Percentiles rank a stretch among this genome's conserved stretches.
phyloP scores from a whole-genome alignment of 2,797 vertebrate genomes.

The Sebastes cheni region DNA sequence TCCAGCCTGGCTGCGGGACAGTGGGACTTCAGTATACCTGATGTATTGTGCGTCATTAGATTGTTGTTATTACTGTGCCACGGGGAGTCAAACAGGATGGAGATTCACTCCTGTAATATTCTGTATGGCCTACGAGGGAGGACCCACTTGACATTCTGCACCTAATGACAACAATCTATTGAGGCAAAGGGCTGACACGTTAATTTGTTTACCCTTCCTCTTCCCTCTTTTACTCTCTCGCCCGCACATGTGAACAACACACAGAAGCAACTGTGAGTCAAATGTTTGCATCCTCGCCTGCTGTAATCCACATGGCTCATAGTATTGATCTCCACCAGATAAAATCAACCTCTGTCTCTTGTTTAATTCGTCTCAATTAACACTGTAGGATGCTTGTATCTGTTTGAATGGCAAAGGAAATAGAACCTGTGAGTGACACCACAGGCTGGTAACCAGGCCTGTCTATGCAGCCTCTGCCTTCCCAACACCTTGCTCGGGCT shows the following conservation, averaged over 20 bases:
- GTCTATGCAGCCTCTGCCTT: slow-evolving; percentile 10
- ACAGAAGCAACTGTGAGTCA: slow-evolving; percentile 17
- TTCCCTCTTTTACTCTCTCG: slow-evolving; percentile 20
- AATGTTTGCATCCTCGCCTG: slow-evolving; percentile 47
- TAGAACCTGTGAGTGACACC: slow-evolving; percentile 24
- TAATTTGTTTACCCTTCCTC: slow-evolving; percentile 69
- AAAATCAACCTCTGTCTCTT: slow-evolving; percentile 48
- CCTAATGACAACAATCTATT: slow-evolving; percentile 79
- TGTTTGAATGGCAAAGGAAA: slow-evolving; percentile 30
- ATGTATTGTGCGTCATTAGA: slow-evolving; percentile 79
- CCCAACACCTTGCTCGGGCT: slow-evolving; percentile 42
- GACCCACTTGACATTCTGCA: slow-evolving; percentile 75
- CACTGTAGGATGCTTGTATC: slow-evolving; percentile 20
- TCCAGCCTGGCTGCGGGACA: slow-evolving; percentile 69
- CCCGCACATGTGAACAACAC: slow-evolving; percentile 27
- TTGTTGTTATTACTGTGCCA: slow-evolving; percentile 82
- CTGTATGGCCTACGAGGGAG: slow-evolving; percentile 65
- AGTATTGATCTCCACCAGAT: slow-evolving; percentile 60
- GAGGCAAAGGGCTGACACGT: slow-evolving; percentile 62
- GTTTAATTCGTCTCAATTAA: slow-evolving; percentile 68
- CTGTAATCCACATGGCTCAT: slow-evolving; percentile 38
- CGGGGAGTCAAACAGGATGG: slow-evolving; percentile 76
- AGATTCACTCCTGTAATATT: slow-evolving; percentile 76
- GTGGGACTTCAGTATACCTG: slow-evolving; percentile 75
- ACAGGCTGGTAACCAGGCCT: slow-evolving; percentile 12